Base-by-base conservation (phyloP, 2,797 vertebrate genomes). In the Halcyon leucocephala region DNA sequence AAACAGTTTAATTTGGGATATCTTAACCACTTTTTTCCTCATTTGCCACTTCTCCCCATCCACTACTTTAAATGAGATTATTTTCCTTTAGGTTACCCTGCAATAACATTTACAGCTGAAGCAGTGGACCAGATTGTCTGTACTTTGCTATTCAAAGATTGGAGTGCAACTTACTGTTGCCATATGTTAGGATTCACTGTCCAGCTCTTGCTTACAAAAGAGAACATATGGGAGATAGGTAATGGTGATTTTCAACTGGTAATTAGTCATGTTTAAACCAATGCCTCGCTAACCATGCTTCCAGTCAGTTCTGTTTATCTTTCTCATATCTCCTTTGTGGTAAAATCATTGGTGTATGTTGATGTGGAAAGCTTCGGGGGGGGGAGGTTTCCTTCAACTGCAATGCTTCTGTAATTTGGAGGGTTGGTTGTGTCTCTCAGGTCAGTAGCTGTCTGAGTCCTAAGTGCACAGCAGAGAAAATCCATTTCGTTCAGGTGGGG, bases 181-280 rank as follows among this genome's bases (percentile, higher is more conserved):
- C 89, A 83, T 95, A 94, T 96, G 91, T 86, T 94, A 89, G 78
- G 54, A 83, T 90, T 88, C 67, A 81, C 31, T 76, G 92, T 92
- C 94, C 92, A 88, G 9, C 76, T 83, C 72, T 51, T 91, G 49
- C 83, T 94, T 94, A 89, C 86, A 89, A 91, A 93, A 61, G 89
- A 89, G 89, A 89, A 35, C 84, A 89, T 96, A 95, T 85, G 94
- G 83, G 67, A 81, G 82, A 91, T 83, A 78, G 89, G 89, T 92
- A 87, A 89, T 87, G 86, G 93, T 95, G 93, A 91, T 96, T 96
- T 77, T 95, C 84, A 86, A 0, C 89, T 90, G 82, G 77, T 92
- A 90, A 90, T 94, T 94, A 93, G 64, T 80, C 82, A 69, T 77
- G 64, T 88, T 93, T 73, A 92, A 67, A 80, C 44, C 13, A 44